Base-by-base conservation (phyloP, 2,113 vertebrate genomes). In the Rhynchopsitta pachyrhyncha region DNA sequence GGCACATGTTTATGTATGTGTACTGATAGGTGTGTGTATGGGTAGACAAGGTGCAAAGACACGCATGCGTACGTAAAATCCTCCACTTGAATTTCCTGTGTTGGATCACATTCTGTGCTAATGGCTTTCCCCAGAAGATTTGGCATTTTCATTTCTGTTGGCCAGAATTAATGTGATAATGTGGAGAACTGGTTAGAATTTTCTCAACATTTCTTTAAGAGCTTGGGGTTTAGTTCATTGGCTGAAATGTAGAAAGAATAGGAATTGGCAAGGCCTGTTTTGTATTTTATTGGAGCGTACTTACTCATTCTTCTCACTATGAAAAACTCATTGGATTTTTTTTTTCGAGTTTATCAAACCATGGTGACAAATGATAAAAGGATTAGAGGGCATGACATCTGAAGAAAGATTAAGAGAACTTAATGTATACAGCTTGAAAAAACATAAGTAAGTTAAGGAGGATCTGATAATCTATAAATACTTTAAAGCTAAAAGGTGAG, bases 391-490 rank as follows among this genome's bases (percentile, higher is more conserved):
- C 91, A 89, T 92, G 96, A 67, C 95, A 97, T 89, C 64, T 17
- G 74, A 96, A 92, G 77, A 94, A 95, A 96, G 93, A 95, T 96
- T 96, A 97, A 94, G 74, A 95, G 86, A 96, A 96, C 78, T 94
- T 96, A 97, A 94, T 96, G 70, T 96, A 92, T 96, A 97, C 96
- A 96, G 94, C 88, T 95, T 95, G 88, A 95, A 82, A 88, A 96
- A 94, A 85, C 80, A 76, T 93, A 95, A 97, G 88, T 93, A 95
- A 96, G 93, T 94, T 91, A 96, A 93, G 81, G 95, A 96, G 81
- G 94, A 96, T 96, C 95, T 96, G 92, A 96, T 97, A 94, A 96
- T 96, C 96, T 97, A 94, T 96, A 97, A 97, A 96, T 96, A 96
- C 94, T 93, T 93, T 27, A 94, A 93, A 96, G 93, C 91, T 97